Percentiles rank a stretch among this genome's conserved stretches.
These are phyloP conservation scores for Haliclona indistincta DNA, from an alignment of 37 sponge, comb jelly and placozoan genomes.

Conservation along the genomic window DNA sequence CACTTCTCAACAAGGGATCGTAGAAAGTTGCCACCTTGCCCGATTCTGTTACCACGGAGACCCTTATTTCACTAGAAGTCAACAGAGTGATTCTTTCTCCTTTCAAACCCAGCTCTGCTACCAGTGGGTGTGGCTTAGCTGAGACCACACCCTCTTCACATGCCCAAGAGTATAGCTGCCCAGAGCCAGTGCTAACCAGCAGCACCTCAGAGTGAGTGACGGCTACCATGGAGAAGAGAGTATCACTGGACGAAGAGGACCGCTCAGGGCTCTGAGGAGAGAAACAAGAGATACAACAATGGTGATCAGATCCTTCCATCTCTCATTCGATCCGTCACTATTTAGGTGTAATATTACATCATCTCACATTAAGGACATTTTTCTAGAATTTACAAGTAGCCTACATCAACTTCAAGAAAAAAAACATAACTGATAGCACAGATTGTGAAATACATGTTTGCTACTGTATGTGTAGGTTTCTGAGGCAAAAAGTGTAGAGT, in stretches of 20 bases:
- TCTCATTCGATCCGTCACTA: no score
- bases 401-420: no score
- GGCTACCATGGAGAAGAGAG: conserved; percentile 53
- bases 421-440: no score
- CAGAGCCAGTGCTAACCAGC: conserved; percentile 32
- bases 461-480: no score
- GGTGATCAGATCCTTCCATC: no score
- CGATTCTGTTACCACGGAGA: conserved; percentile 58
- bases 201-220: conserved; percentile 79
- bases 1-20: conserved; percentile 75
- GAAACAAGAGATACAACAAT: neutral
- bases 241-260: neutral
- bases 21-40: conserved; percentile 82
- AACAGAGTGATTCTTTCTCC: conserved; percentile 51
- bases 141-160: conserved; percentile 20
- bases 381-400: no score
- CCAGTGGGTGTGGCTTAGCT: conserved; percentile 60
- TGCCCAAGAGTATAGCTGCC: conserved; percentile 70
- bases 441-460: no score
- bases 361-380: no score
- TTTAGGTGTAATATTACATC: no score
- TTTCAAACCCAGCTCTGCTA: conserved; percentile 35
- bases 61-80: conserved; percentile 58
- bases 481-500: no score
- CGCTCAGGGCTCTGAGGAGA: conserved; percentile 40